Evolutionary conservation across 2,888 invertebrate genomes (phyloP), one percentile per base, ranked within the genome.

Genomic region (Synanthedon tipuliformis): DNA sequence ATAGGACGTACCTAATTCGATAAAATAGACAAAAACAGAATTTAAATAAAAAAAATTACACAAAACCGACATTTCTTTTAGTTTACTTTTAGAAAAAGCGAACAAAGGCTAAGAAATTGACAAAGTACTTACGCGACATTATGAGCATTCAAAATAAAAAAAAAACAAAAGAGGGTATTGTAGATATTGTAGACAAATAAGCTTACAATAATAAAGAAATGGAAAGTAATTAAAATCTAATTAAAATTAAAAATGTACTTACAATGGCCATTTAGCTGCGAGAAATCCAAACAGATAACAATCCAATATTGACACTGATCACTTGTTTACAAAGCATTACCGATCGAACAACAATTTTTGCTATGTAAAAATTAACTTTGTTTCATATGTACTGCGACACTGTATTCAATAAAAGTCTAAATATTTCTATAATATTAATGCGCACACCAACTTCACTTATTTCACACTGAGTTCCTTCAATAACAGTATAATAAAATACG

Each of bases 221-320:
- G 10, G 1, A 27, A 27, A 34, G 10, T 34, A 8, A 34, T 34
- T 34, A 34, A 34, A 34, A 34, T 34, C 10, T 34, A 34, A 34
- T 34, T 34, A 34, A 34, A 34, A 34, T 34, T 34, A 49, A 16
- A 11, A 59, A 49, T 57, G 53, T 71, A 85, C 85, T 85, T 69
- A 85, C 85, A 70, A 66, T 71, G 60, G 72, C 78, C 81, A 83
- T 83, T 74, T 68, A 76, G 73, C 62, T 69, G 73, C 62, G 66
- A 63, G 57, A 62, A 75, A 76, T 79, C 81, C 80, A 73, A 80
- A 68, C 65, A 64, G 63, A 66, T 65, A 71, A 75, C 74, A 84
- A 83, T 84, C 82, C 84, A 78, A 75, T 71, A 72, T 69, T 63
- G 64, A 65, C 81, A 83, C 81, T 72, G 70, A 72, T 76, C 81